These are phyloP conservation scores for Neodiprion pinetum DNA, from an alignment of 1,140 invertebrate genomes.

Conservation along the genomic window DNA sequence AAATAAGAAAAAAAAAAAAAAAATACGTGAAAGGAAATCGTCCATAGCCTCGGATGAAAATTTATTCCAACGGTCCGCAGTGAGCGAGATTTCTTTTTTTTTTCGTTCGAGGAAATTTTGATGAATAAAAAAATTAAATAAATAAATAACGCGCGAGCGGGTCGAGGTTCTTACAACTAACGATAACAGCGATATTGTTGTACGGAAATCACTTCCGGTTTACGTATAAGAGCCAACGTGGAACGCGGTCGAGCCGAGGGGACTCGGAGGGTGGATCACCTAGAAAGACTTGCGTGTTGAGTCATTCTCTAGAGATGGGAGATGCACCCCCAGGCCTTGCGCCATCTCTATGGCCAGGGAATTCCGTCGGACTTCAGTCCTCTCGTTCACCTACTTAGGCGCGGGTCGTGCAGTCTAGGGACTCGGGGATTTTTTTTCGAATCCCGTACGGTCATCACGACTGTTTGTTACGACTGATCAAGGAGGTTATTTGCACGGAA, in stretches of 20 bases:
- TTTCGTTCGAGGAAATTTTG: not conserved
- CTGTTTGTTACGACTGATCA: too few relatives aligned
- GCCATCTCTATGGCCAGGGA: not conserved
- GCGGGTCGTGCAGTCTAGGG: not conserved
- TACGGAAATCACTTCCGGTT: not conserved
- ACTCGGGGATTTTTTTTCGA: too few relatives aligned
- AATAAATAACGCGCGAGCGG: too few relatives aligned
- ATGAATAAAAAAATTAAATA: not conserved
- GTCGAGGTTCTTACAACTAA: not conserved
- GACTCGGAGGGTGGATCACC: conserved; percentile 9
- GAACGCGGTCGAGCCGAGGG: not conserved
- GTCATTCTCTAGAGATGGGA: conserved; percentile 17
- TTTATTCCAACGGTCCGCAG: too few relatives aligned
- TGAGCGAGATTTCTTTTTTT: not conserved
- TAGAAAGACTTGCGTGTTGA: conserved; percentile 48
- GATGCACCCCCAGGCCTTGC: conserved; percentile 3
- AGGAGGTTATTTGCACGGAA: too few relatives aligned
- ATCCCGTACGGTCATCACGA: too few relatives aligned
- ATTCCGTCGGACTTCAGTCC: conserved; percentile 1
- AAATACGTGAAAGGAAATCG: not conserved
- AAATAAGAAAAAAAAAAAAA: not conserved
- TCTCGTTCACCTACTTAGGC: conserved; percentile 1
- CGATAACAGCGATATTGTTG: not conserved
- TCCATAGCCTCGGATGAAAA: not conserved
- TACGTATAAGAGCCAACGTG: not conserved